Conservation (phyloP, 2,797 vertebrate genomes). For the Fistularia commersonii region DNA sequence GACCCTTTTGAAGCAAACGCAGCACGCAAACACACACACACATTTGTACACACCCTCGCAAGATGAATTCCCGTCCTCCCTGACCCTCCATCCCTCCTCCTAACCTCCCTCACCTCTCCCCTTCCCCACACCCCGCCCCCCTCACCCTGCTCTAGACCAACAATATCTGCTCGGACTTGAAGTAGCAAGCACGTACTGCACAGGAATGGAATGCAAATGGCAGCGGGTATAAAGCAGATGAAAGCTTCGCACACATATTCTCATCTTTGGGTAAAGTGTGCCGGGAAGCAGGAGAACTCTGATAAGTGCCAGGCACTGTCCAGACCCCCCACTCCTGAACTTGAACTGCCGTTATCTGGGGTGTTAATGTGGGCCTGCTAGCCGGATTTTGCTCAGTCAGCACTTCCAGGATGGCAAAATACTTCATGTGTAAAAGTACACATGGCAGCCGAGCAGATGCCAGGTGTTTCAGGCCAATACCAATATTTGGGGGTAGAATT, state of each 20-base stretch:
- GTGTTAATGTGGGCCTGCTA: slow-evolving; percentile 11
- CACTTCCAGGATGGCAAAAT: slow-evolving; percentile 5
- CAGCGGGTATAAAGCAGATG: slow-evolving; percentile 46
- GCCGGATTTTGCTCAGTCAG: slow-evolving; percentile 23
- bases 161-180: slow-evolving; percentile 51
- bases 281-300: slow-evolving; percentile 21
- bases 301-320: slow-evolving; percentile 55
- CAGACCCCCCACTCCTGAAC: slow-evolving; percentile 14
- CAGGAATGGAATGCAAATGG: slow-evolving; percentile 58
- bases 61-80: slow-evolving; percentile 41
- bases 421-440: slow-evolving; percentile 1
- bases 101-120: slow-evolving; percentile 6
- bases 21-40: no score
- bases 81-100: slow-evolving; percentile 20
- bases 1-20: slow-evolving; percentile 37
- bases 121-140: no score
- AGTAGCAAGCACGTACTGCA: slow-evolving; percentile 30
- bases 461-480: no score
- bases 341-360: slow-evolving; percentile 25
- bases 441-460: no score
- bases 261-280: slow-evolving; percentile 30
- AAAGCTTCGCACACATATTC: slow-evolving; percentile 47
- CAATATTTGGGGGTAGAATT: no score
- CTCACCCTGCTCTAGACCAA: slow-evolving; percentile 17
- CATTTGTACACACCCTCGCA: slow-evolving; percentile 19